phyloP scores from a whole-genome alignment of 2,113 vertebrate species.

The Datnioides undecimradiatus region DNA sequence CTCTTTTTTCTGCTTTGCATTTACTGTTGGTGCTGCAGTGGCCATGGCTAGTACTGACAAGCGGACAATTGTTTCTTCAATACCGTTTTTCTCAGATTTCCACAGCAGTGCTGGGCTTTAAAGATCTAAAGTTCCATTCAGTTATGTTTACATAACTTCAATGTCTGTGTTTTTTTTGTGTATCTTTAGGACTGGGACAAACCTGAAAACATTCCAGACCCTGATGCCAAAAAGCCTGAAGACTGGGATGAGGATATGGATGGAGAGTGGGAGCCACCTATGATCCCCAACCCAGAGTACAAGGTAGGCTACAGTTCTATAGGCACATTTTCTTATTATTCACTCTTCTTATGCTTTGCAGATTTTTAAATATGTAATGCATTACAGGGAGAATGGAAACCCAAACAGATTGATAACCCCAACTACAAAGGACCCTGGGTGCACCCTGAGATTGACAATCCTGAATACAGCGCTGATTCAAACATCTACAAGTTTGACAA shows the following conservation, averaged over 20 bases:
- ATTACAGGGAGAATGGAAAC: constrained; percentile 87
- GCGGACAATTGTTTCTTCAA: neutral
- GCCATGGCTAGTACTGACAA: neutral
- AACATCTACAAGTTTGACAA: constrained; percentile 87
- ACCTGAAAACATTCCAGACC: constrained; percentile 86
- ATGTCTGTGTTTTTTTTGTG: neutral
- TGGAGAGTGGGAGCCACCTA: constrained; percentile 85
- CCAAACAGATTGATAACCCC: constrained; percentile 86
- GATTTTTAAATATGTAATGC: neutral
- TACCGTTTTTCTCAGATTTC: neutral
- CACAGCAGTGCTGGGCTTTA: neutral
- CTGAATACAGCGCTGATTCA: constrained; percentile 79
- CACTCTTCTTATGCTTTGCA: neutral
- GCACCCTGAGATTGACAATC: constrained; percentile 87
- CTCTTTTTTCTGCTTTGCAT: neutral
- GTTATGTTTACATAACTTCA: neutral
- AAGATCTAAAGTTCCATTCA: neutral
- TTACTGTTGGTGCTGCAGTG: neutral
- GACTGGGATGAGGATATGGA: constrained; percentile 88
- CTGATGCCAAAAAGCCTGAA: constrained; percentile 86
- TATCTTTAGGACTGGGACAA: constrained; percentile 88
- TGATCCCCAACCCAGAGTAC: constrained; percentile 88
- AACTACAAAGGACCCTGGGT: constrained; percentile 88
- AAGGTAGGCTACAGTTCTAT: constrained; percentile 76
- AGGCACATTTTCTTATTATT: neutral